Evolutionary conservation across 2,888 invertebrate genomes (phyloP), one percentile per base, ranked within the genome.

Genomic region (Ramazzottius varieornatus): DNA sequence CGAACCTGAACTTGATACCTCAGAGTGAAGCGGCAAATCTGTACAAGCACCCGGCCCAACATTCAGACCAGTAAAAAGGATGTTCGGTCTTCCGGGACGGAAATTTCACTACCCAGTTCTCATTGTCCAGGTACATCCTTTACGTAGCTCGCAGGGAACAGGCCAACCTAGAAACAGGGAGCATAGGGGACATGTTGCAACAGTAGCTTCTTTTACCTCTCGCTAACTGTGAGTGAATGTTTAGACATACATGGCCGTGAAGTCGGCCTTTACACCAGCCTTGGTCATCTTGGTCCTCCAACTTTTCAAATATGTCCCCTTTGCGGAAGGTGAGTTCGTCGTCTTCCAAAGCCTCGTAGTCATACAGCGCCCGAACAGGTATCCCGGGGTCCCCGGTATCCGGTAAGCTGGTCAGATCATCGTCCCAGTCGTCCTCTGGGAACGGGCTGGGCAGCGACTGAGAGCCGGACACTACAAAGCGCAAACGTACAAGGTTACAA

Each of bases 251-350:
- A 13, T 67, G 66, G 13, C 74, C 75, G 64, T 73, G 72, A 64
- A 73, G 73, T 33, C 71, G 70, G 32, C 77, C 77, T 67, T 73
- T 76, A 67, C 77, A 76, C 78, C 78, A 78, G 32, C 78, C 78
- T 70, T 77, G 75, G 65, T 77, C 76, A 69, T 78, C 78, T 65
- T 74, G 74, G 34, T 73, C 74, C 40, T 72, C 71, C 65, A 77
- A 67, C 68, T 77, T 74, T 29, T 72, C 70, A 66, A 77, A 77
- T 13, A 74, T 69, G 63, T 77, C 77, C 46, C 77, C 77, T 77
- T 69, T n/a, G 71, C 72, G 73, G 66, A 77, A 75, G 65, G 72
- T 71, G 32, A 78, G 70, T 69, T 78, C 78, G 70, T 78, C 78
- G 4, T 73, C 73, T 68, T 78, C 78, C 46, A 72, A 72, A n/a